Evolutionary conservation across 37 sponge, comb jelly and placozoan species (phyloP).

Genomic region (Haliclona indistincta): DNA sequence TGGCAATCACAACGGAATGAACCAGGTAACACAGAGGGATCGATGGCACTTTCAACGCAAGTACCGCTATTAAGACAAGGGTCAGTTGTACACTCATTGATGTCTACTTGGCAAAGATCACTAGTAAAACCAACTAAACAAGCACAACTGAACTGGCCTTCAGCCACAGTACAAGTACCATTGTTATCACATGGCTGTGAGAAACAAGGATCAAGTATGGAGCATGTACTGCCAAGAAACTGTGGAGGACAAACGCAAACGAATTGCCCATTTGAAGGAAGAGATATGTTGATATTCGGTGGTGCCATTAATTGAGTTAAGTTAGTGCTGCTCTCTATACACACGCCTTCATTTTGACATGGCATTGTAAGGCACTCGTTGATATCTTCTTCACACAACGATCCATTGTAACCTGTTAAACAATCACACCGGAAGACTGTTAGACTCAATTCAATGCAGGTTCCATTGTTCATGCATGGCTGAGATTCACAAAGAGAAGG

Average conservation of each 20-base stretch:
- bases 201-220: conserved; percentile 9
- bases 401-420: conserved; percentile 4
- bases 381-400: conserved; percentile 4
- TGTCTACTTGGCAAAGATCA: conserved; percentile 18
- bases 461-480: conserved; percentile 27
- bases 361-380: neutral
- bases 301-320: neutral
- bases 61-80: neutral
- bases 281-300: too few species aligned
- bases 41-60: too few species aligned
- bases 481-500: conserved; percentile 1
- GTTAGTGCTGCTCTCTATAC: conserved; percentile 1
- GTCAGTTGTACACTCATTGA: conserved; percentile 1
- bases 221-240: conserved; percentile 9
- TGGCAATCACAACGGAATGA: too few species aligned
- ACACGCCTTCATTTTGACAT: neutral
- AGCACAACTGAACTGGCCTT: conserved; percentile 26
- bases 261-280: too few species aligned
- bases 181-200: neutral
- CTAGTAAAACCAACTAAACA: conserved; percentile 48
- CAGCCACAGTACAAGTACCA: neutral
- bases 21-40: too few species aligned
- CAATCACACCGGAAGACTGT: too few species aligned
- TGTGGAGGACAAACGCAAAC: conserved; percentile 6
- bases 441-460: conserved; percentile 5